Percentiles rank a stretch among this genome's conserved stretches.
These are phyloP conservation scores for Micrasema longulum DNA, from an alignment of 1,140 invertebrate species.

Conservation along the genomic window DNA sequence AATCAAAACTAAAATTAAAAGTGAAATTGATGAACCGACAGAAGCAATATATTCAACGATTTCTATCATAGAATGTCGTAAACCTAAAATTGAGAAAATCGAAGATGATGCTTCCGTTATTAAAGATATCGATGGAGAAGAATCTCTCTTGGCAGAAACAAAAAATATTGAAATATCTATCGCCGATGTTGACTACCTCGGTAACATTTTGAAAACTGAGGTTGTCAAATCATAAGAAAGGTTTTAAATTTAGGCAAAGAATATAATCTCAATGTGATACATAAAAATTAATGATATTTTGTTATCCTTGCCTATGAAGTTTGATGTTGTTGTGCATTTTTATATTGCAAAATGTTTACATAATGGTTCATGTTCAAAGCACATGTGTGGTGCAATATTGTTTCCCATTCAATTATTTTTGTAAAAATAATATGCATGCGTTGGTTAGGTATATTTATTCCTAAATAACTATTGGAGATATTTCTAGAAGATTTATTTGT, in stretches of 20 bases:
- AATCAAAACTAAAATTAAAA: background rate
- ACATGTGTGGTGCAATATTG: no score
- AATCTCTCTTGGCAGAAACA: background rate
- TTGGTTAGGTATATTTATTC: no score
- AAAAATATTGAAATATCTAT: conserved; percentile 52
- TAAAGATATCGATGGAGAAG: background rate
- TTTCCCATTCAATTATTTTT: no score
- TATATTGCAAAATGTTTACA: no score
- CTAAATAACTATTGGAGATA: no score
- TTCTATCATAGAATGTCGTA: background rate
- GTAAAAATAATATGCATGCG: no score
- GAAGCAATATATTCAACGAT: background rate
- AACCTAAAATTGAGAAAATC: conserved; percentile 3
- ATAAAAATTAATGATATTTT: no score
- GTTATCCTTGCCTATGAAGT: no score
- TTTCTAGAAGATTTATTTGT: no score
- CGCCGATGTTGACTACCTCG: conserved; percentile 44
- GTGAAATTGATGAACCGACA: background rate
- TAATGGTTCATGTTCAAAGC: no score
- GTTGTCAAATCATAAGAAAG: conserved; percentile 46
- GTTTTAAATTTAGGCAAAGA: background rate
- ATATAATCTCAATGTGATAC: no score
- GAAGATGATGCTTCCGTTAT: conserved; percentile 20
- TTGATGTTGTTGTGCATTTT: no score
- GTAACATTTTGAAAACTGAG: conserved; percentile 48